Base-by-base conservation (phyloP, 2,113 vertebrate genomes). In the Tupaia tana region DNA sequence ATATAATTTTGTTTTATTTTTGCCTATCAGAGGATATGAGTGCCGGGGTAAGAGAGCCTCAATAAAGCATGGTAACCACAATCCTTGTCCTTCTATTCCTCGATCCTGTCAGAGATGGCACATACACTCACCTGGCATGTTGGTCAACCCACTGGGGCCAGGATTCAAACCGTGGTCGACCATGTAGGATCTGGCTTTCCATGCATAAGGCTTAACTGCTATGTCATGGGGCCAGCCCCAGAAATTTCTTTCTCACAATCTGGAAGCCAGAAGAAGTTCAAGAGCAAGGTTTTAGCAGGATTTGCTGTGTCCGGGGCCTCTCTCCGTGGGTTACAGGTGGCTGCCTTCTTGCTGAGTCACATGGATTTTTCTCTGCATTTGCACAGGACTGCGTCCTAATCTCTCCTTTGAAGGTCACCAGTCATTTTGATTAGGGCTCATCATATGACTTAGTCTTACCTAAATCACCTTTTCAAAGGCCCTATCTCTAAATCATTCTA, bases 211-310 rank as follows among this genome's bases (percentile, higher is more conserved):
- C 43, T 43, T 43, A 43, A 43, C 43, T 43, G 43, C 43, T 43
- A 43, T 6, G 6, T 6, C 6, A 43, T 43, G 43, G 43, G 43
- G 43, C 43, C 43, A 43, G 43, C 43, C 43, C 43, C 73, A 94
- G 31, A 90, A 34, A 88, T 71, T 75, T 85, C n/a, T 29, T 95
- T 92, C 86, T 92, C 27, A 24, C 0, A 90, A 18, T 83, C 24
- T 71, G 14, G n/a, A 74, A 34, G 14, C 6, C 69, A 7, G 31
- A 74, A 7, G 31, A 74, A 78, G 7, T 59, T 16, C 9, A 70
- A 81, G 59, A 34, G 20, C 52, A 78, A 89, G 63, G 22, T n/a
- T 2, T 10, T 8, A 7, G 9, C 16, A 59, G 27, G 15, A 15
- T 22, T 80, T 24, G 0, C n/a, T 84, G 81, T 15, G 64, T 54